Conservation (phyloP, 2,797 vertebrate genomes). For the Xenentodon cancila region DNA sequence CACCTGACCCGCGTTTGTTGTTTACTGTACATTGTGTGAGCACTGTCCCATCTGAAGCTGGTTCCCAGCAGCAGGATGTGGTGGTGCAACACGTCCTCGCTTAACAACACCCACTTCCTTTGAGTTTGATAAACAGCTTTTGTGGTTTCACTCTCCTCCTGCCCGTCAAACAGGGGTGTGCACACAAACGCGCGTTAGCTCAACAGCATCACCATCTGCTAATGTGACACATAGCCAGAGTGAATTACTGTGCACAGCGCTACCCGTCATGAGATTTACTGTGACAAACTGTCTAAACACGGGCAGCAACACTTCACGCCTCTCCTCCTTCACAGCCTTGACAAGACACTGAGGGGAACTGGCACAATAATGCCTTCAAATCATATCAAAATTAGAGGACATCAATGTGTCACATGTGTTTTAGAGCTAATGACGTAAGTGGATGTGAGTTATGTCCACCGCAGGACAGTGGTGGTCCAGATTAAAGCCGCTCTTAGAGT, state of each 20-base stretch:
- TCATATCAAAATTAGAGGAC: slow-evolving; percentile 57
- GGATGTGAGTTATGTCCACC: slow-evolving; percentile 50
- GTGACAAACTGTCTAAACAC: slow-evolving; percentile 52
- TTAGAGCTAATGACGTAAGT: slow-evolving; percentile 50
- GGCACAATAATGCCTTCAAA: slow-evolving; percentile 49
- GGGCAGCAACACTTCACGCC: slow-evolving; percentile 41
- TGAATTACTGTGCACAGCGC: slow-evolving; percentile 59
- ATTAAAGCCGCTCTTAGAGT: slow-evolving; percentile 7
- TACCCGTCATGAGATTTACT: slow-evolving; percentile 55
- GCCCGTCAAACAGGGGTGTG: slow-evolving; percentile 56
- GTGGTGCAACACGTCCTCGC: slow-evolving; percentile 69
- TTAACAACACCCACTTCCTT: slow-evolving; percentile 87
- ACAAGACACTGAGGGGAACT: slow-evolving; percentile 33
- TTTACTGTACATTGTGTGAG: slow-evolving; percentile 75
- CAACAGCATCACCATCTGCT: slow-evolving; percentile 70
- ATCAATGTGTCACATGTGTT: slow-evolving; percentile 63
- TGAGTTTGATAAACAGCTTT: slow-evolving; percentile 86
- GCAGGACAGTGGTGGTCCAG: slow-evolving; percentile 44
- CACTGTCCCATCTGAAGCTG: slow-evolving; percentile 60
- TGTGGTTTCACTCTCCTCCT: slow-evolving; percentile 78
- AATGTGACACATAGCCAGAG: slow-evolving; percentile 59
- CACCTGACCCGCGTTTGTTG: slow-evolving; percentile 58
- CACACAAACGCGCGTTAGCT: slow-evolving; percentile 36
- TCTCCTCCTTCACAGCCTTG: slow-evolving; percentile 24
- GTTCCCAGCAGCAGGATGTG: slow-evolving; percentile 77